Conservation (phyloP, 2,113 vertebrate species). For the Pampusana beccarii region DNA sequence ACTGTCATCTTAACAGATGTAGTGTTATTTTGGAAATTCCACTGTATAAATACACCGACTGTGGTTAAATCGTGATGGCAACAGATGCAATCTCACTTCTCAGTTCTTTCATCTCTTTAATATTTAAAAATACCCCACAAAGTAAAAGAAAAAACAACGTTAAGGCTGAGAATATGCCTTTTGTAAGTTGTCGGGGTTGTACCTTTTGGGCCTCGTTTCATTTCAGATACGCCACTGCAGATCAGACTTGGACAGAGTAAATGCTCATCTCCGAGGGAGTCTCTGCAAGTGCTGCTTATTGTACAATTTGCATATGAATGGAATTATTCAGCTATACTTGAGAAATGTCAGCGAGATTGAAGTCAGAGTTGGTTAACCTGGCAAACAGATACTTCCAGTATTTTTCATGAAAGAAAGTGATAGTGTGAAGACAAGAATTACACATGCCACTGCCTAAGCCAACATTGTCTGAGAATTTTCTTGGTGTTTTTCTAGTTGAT, state of each 20-base stretch:
- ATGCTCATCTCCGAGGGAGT: background rate
- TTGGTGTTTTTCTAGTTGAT: background rate
- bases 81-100: constrained; percentile 50
- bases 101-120: constrained; percentile 18
- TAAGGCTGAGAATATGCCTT: background rate
- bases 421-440: background rate
- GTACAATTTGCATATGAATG: constrained; percentile 38
- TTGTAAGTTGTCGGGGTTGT: background rate
- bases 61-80: constrained; percentile 60
- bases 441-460: background rate
- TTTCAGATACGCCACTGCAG: background rate
- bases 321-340: background rate
- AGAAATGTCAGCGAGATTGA: constrained; percentile 28
- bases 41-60: constrained; percentile 61
- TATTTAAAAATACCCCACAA: constrained; percentile 37
- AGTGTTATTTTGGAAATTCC: constrained; percentile 66
- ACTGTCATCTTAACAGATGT: constrained; percentile 64
- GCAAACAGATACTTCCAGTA: constrained; percentile 25
- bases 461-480: background rate
- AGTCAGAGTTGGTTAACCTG: constrained; percentile 51
- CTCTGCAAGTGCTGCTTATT: constrained; percentile 5
- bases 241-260: background rate
- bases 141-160: background rate
- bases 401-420: constrained; percentile 38
- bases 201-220: background rate